Evolutionary conservation across 2,113 vertebrate species (phyloP).

Genomic region (Enhydra lutris): DNA sequence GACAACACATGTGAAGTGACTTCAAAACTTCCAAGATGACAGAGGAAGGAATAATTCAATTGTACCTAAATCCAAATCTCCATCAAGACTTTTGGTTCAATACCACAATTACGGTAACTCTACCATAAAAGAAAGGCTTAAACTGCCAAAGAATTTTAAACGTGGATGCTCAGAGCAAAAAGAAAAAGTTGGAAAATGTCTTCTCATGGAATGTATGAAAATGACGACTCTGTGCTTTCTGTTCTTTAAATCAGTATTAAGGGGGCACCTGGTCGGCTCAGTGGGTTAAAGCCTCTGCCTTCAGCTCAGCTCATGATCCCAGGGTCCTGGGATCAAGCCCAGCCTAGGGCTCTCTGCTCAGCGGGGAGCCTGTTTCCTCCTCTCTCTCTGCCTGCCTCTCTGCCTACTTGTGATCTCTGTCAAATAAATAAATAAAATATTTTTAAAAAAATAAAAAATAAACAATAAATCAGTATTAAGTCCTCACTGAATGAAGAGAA

Average conservation of each 20-base stretch:
- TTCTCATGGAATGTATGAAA: not conserved
- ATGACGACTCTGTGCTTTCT: not conserved
- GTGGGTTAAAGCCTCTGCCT: too few species aligned
- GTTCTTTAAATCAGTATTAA: not conserved
- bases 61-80: not conserved
- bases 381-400: too few species aligned
- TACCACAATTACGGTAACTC: not conserved
- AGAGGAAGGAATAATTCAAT: not conserved
- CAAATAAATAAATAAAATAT: too few species aligned
- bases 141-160: not conserved
- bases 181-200: slow-evolving; percentile 3
- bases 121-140: slow-evolving; percentile 8
- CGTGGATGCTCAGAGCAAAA: not conserved
- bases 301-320: too few species aligned
- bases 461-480: not conserved
- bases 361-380: too few species aligned
- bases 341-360: too few species aligned
- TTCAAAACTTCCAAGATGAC: not conserved
- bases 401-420: too few species aligned
- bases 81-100: not conserved
- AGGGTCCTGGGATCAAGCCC: too few species aligned
- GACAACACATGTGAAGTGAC: not conserved
- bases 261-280: not conserved
- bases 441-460: too few species aligned
- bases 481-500: slow-evolving; percentile 29